A percentile compares a stretch with the other conserved stretches of the same genome.
These are phyloP conservation scores for Temnothorax longispinosus DNA, from an alignment of 1,140 invertebrate genomes.

Conservation along the genomic window DNA sequence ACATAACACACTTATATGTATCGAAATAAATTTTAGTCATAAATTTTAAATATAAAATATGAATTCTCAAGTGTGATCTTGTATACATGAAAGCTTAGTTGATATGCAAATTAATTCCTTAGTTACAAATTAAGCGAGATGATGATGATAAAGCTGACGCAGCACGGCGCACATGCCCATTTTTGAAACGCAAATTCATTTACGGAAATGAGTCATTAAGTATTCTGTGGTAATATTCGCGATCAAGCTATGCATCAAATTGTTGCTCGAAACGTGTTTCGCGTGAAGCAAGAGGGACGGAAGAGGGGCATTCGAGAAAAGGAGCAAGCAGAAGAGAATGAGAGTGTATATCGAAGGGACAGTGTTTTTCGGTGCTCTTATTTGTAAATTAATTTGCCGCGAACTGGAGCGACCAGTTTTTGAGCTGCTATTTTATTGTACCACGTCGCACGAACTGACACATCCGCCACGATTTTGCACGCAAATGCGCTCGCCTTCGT, in stretches of 20 bases:
- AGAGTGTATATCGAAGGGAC: conserved; percentile 63
- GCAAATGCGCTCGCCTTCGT: conserved; percentile 21
- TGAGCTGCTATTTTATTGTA: conserved; percentile 56
- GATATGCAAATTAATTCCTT: conserved; percentile 54
- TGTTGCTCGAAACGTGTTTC: conserved; percentile 61
- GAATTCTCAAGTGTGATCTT: neutral
- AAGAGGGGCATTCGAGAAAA: neutral
- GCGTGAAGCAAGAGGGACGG: neutral
- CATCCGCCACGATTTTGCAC: conserved; percentile 47
- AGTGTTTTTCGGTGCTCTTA: conserved; percentile 63
- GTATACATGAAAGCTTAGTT: neutral
- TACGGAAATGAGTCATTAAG: conserved; percentile 59
- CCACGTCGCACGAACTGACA: conserved; percentile 51
- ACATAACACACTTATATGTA: neutral
- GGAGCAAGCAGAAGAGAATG: conserved; percentile 53
- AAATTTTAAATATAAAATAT: conserved; percentile 1
- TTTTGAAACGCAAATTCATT: conserved; percentile 61
- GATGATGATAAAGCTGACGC: conserved; percentile 44
- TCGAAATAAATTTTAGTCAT: neutral
- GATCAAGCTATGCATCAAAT: conserved; percentile 61
- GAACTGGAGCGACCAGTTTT: conserved; percentile 71
- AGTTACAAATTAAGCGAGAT: neutral
- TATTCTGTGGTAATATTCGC: conserved; percentile 53
- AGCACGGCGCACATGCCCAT: conserved; percentile 23
- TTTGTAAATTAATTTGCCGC: conserved; percentile 73